Evolutionary conservation across 35 echinoderm and acorn worm genomes (phyloP).

Genomic region (Apostichopus californicus): DNA sequence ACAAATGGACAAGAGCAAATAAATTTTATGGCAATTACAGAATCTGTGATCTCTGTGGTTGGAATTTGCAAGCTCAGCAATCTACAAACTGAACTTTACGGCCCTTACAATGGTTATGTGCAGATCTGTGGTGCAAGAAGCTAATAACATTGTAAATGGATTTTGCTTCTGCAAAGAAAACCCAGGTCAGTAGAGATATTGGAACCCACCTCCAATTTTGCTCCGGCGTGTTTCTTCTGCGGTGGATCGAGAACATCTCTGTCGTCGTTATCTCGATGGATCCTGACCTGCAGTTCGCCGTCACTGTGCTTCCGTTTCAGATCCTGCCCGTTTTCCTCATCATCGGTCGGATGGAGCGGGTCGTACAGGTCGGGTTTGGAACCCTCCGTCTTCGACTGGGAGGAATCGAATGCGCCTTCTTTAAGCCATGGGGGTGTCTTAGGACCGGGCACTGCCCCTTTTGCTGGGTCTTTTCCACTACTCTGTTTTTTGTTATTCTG

Average conservation of each 20-base stretch:
- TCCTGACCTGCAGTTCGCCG: slow-evolving; percentile 23
- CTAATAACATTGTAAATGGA: too few species aligned
- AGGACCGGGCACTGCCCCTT: not conserved
- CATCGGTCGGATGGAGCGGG: slow-evolving; percentile 15
- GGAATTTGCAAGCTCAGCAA: too few species aligned
- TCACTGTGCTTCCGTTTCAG: slow-evolving; percentile 24
- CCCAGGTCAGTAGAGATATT: too few species aligned
- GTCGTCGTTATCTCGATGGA: slow-evolving; percentile 13
- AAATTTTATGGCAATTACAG: too few species aligned
- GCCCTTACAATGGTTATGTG: too few species aligned
- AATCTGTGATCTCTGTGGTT: too few species aligned
- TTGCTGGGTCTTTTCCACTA: not conserved
- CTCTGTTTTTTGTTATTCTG: not conserved
- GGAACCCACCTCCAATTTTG: not conserved
- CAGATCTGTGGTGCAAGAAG: too few species aligned
- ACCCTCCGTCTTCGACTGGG: not conserved
- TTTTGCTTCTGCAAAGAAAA: too few species aligned
- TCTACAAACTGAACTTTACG: too few species aligned
- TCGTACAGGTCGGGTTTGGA: not conserved
- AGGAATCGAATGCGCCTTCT: slow-evolving; percentile 3
- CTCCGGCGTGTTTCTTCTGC: not conserved
- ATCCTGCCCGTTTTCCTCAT: not conserved
- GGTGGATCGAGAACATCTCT: slow-evolving; percentile 31
- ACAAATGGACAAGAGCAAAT: too few species aligned
- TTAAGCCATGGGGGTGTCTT: slow-evolving; percentile 24